A percentile compares a stretch with the other conserved stretches of the same genome.
These are phyloP conservation scores for Leptinotarsa texana DNA, from an alignment of 1,140 invertebrate genomes.

Conservation along the genomic window DNA sequence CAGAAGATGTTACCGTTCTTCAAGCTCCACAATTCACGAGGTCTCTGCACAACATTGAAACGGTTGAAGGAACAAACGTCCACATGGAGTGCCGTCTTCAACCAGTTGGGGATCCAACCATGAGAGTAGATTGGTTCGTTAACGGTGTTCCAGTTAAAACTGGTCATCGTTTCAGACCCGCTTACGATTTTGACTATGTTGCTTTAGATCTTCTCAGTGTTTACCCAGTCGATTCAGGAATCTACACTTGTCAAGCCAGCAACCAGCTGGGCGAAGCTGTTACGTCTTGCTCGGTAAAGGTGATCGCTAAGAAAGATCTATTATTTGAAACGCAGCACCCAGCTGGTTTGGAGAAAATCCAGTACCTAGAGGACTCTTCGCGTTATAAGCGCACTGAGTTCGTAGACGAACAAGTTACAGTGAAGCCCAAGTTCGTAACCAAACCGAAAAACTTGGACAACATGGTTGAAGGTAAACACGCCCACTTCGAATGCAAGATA, in stretches of 20 bases:
- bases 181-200: constrained; percentile 97
- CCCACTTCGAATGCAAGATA: constrained; percentile 96
- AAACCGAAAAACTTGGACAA: constrained; percentile 84
- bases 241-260: constrained; percentile 90
- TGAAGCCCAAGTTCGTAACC: constrained; percentile 82
- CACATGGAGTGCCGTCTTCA: constrained; percentile 91
- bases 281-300: constrained; percentile 84
- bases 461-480: constrained; percentile 87
- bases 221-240: constrained; percentile 95
- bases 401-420: constrained; percentile 80
- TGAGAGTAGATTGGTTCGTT: constrained; percentile 97
- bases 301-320: constrained; percentile 86
- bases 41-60: constrained; percentile 87
- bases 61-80: constrained; percentile 88
- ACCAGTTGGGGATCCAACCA: constrained; percentile 91
- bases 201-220: constrained; percentile 93
- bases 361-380: constrained; percentile 86
- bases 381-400: constrained; percentile 81
- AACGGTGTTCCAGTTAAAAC: constrained; percentile 87
- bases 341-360: constrained; percentile 85
- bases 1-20: constrained; percentile 78
- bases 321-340: constrained; percentile 84
- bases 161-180: constrained; percentile 92
- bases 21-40: constrained; percentile 86
- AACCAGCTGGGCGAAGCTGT: constrained; percentile 94